Conservation (phyloP, 92 coral and sea anemone genomes). For the Palythoa caribaeorum region DNA sequence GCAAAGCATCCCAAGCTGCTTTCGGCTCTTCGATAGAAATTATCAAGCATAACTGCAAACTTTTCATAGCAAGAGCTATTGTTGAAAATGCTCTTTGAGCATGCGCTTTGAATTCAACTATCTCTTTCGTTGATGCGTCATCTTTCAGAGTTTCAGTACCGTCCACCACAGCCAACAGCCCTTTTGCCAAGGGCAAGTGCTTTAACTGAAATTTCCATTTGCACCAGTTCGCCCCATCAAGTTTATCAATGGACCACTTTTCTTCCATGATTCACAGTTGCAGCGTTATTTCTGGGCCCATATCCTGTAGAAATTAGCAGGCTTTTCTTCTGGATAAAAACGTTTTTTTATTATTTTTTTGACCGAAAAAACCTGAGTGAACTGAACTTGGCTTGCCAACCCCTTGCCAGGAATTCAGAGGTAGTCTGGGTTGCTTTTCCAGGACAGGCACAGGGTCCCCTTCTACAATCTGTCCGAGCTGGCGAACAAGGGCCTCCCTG, state of each 20-base stretch:
- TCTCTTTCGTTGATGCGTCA: constrained; percentile 26
- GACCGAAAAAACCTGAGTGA: too few relatives aligned
- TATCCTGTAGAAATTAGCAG: constrained; percentile 22
- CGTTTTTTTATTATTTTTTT: too few relatives aligned
- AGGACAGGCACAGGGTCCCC: too few relatives aligned
- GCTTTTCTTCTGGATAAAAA: too few relatives aligned
- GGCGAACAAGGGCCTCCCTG: too few relatives aligned
- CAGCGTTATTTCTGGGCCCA: constrained; percentile 58
- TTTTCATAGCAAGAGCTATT: constrained; percentile 53
- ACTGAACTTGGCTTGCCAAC: too few relatives aligned
- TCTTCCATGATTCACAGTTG: constrained; percentile 30
- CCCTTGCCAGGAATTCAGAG: too few relatives aligned
- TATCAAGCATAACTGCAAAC: constrained; percentile 25
- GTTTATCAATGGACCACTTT: constrained; percentile 18
- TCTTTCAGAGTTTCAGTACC: constrained; percentile 43
- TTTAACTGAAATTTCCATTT: constrained; percentile 33
- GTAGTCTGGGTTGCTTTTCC: too few relatives aligned
- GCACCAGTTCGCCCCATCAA: constrained; percentile 27
- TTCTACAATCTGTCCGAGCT: too few relatives aligned
- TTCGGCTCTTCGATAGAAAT: constrained; percentile 57
- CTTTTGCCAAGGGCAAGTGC: constrained; percentile 13
- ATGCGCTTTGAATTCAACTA: constrained; percentile 16
- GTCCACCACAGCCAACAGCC: constrained; percentile 3
- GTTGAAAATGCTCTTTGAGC: constrained; percentile 55
- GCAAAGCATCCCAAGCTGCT: constrained; percentile 49